phyloP scores from a whole-genome alignment of 2,888 invertebrate species.

The Cylindroiulus punctatus region DNA sequence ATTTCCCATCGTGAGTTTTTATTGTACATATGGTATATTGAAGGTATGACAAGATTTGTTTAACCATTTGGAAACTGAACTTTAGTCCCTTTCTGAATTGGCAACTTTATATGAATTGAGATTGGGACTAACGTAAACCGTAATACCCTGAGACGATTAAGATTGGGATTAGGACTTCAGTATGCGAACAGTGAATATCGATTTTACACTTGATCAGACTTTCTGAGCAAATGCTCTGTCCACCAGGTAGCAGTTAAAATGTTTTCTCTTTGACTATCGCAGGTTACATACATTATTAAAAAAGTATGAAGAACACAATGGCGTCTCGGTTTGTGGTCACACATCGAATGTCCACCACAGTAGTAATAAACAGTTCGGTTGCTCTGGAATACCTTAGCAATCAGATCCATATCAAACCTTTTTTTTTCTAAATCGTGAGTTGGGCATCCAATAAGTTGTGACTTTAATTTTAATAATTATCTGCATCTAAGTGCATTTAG shows the following conservation, averaged over 20 bases:
- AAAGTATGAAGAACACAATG: background rate
- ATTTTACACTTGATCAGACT: no score
- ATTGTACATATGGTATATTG: background rate
- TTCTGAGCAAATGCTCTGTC: no score
- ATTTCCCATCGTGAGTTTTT: background rate
- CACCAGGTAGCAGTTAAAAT: no score
- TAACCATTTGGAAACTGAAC: background rate
- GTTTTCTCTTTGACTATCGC: background rate
- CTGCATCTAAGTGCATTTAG: conserved; percentile 43
- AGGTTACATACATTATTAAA: background rate
- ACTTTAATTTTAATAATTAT: conserved; percentile 37
- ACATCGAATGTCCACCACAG: background rate
- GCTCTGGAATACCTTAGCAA: conserved; percentile 2
- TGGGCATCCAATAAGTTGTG: background rate
- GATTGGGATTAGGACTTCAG: no score
- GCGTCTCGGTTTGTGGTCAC: conserved; percentile 22
- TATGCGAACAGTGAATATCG: no score
- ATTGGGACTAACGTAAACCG: no score
- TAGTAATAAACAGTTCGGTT: conserved; percentile 35
- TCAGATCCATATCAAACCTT: conserved; percentile 33
- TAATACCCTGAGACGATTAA: no score
- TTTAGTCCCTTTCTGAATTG: no score
- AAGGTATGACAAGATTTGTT: background rate
- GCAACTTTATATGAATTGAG: no score
- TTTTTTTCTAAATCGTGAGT: conserved; percentile 3